phyloP scores from a whole-genome alignment of 2,888 invertebrate species.

The Andrena marginata region DNA sequence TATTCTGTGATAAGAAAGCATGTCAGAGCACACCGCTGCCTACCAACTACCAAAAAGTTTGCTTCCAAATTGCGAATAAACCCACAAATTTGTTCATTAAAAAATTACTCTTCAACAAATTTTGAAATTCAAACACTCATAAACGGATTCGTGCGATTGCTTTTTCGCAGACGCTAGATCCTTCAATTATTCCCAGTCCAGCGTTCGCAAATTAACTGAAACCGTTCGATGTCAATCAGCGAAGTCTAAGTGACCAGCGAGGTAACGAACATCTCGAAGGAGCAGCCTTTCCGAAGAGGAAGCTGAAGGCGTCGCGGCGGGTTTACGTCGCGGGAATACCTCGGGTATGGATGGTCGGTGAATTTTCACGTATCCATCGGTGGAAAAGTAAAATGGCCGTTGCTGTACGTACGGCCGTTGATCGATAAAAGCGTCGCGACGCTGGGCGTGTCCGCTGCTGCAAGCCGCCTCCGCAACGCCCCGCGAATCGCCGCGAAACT shows the following conservation, averaged over 20 bases:
- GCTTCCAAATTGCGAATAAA: too few relatives aligned
- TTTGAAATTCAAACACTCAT: neutral
- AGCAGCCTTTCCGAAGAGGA: neutral
- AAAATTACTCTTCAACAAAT: too few relatives aligned
- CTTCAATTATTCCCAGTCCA: neutral
- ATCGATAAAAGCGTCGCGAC: slow-evolving; percentile 84
- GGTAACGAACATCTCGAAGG: neutral
- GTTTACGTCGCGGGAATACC: neutral
- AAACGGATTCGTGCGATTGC: neutral
- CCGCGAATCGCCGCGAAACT: slow-evolving; percentile 73
- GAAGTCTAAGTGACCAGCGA: neutral
- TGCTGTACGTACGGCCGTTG: slow-evolving; percentile 72
- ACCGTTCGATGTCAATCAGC: neutral
- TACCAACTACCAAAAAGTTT: too few relatives aligned
- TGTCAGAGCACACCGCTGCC: too few relatives aligned
- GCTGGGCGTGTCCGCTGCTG: slow-evolving; percentile 81
- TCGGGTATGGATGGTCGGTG: slow-evolving; percentile 8
- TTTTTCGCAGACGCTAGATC: too few relatives aligned
- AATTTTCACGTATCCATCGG: slow-evolving; percentile 60
- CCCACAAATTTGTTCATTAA: too few relatives aligned
- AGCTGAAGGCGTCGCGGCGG: slow-evolving; percentile 9
- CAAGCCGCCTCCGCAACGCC: slow-evolving; percentile 73
- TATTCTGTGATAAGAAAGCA: too few relatives aligned
- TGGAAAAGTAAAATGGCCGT: slow-evolving; percentile 81
- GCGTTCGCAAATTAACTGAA: neutral